Evolutionary conservation across 2,113 vertebrate species (phyloP).

Genomic region (Pitta sordida): DNA sequence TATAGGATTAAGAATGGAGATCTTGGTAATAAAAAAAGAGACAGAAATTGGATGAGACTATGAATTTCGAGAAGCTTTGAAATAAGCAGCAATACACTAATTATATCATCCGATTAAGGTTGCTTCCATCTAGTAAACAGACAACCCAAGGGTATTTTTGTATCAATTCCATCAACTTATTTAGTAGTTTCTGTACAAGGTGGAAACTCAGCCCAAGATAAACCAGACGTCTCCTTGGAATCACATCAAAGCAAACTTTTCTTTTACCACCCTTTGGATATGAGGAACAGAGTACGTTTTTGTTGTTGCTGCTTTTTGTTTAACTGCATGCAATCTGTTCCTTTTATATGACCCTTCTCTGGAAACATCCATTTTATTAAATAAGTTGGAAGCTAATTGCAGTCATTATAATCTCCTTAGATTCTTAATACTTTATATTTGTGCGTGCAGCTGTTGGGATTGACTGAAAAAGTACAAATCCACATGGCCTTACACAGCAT

Average conservation of each 20-base stretch:
- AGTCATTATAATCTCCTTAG: slow-evolving; percentile 29
- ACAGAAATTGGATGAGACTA: background rate
- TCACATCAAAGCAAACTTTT: background rate
- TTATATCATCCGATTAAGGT: fast-evolving
- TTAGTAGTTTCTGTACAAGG: background rate
- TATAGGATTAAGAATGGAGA: background rate
- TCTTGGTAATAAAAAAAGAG: background rate
- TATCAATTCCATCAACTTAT: background rate
- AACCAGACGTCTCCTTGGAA: background rate
- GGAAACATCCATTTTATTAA: background rate
- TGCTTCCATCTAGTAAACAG: background rate
- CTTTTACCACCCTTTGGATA: background rate
- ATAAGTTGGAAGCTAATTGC: slow-evolving; percentile 36
- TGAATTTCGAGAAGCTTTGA: background rate
- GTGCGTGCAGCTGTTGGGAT: background rate
- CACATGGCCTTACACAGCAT: background rate
- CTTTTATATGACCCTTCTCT: background rate
- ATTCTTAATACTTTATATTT: slow-evolving; percentile 42
- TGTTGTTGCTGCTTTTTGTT: background rate
- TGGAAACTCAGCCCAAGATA: background rate
- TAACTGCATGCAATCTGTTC: background rate
- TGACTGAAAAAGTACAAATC: slow-evolving; percentile 6
- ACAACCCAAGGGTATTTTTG: background rate
- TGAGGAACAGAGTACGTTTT: background rate
- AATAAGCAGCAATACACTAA: background rate